These are phyloP conservation scores for Discoglossus pictus DNA, from an alignment of 2,797 vertebrate genomes.

Conservation along the genomic window DNA sequence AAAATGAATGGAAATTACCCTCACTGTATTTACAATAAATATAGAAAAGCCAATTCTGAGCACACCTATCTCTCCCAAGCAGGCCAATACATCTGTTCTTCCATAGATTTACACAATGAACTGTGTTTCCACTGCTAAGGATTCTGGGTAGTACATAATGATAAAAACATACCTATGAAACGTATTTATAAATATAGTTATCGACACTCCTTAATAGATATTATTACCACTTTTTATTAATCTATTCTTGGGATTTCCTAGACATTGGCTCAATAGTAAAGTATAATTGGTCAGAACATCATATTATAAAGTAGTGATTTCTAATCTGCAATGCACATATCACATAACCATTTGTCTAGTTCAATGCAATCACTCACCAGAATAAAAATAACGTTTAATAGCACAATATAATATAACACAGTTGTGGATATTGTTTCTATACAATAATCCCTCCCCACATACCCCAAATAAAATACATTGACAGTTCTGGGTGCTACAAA, in stretches of 20 bases:
- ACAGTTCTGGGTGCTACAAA: constrained; percentile 41
- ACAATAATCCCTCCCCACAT: constrained; percentile 25
- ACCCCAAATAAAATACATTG: constrained; percentile 34
- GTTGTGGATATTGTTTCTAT: constrained; percentile 26
- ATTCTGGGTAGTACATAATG: no score
- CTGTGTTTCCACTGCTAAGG: no score
- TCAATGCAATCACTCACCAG: constrained; percentile 34
- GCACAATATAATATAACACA: constrained; percentile 42
- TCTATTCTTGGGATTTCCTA: constrained; percentile 10
- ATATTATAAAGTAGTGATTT: background rate
- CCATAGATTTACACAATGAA: no score
- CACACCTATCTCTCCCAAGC: no score
- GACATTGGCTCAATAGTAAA: constrained; percentile 2
- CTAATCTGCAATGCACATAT: background rate
- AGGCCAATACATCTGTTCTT: no score
- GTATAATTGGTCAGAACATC: background rate
- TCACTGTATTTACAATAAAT: no score
- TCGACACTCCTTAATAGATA: no score
- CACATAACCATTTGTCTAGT: background rate
- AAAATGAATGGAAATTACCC: no score
- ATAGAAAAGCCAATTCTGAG: no score
- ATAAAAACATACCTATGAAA: no score
- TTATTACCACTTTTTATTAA: no score
- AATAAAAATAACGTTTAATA: constrained; percentile 52
- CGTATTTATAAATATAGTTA: no score